These are phyloP conservation scores for Netelia melanura DNA, from an alignment of 2,888 invertebrate genomes.

Conservation along the genomic window DNA sequence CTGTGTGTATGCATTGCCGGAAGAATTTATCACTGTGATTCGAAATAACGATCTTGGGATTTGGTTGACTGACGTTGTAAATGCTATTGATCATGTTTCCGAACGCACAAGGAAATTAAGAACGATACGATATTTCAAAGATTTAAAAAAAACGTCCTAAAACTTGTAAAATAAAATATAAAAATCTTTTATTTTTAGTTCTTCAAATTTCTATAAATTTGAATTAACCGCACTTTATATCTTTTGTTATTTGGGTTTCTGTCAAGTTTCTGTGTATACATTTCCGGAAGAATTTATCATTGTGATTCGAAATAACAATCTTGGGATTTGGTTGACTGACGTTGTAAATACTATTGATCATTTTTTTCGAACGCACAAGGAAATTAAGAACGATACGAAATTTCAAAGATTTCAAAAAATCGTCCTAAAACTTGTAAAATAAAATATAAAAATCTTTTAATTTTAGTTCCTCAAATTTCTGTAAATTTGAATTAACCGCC, in stretches of 20 bases:
- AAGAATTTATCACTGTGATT: constrained; percentile 46
- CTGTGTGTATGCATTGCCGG: constrained; percentile 26
- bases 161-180: too few species aligned
- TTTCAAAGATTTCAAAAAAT: neutral
- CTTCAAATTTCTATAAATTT: too few species aligned
- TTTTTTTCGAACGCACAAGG: too few species aligned
- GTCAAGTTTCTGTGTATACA: constrained; percentile 29
- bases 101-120: neutral
- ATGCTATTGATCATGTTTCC: neutral
- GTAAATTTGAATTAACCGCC: too few species aligned
- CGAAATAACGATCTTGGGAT: constrained; percentile 44
- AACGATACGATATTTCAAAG: neutral
- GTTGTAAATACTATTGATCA: neutral
- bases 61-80: neutral
- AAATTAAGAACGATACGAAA: too few species aligned
- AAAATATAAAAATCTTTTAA: too few species aligned
- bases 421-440: too few species aligned
- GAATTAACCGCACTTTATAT: constrained; percentile 3
- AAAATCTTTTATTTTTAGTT: too few species aligned
- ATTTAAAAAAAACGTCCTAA: neutral
- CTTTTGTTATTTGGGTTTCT: neutral
- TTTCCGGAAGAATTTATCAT: constrained; percentile 43
- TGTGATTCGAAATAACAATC: constrained; percentile 41
- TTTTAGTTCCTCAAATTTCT: too few species aligned
- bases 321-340: neutral